A percentile compares a stretch with the other conserved stretches of the same genome.
These are phyloP conservation scores for Neosilurus mollespiculum DNA, from an alignment of 2,797 vertebrate genomes.

Conservation along the genomic window DNA sequence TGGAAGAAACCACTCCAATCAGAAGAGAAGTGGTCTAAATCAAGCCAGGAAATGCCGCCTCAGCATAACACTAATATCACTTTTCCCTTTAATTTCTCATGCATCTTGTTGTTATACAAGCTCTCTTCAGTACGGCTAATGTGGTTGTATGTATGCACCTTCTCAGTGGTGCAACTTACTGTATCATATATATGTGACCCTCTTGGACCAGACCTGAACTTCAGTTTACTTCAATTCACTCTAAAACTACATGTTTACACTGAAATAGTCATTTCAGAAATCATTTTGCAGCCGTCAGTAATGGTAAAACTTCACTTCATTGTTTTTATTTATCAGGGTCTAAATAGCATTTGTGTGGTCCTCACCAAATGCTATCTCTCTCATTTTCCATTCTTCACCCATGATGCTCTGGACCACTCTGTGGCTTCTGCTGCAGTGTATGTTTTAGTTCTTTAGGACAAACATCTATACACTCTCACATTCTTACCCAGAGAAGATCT, in stretches of 20 bases:
- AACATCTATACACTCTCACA: too few species aligned
- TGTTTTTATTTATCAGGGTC: not conserved
- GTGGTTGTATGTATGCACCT: not conserved
- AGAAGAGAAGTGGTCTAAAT: not conserved
- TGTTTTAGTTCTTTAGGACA: too few species aligned
- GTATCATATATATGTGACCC: not conserved
- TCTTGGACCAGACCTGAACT: not conserved
- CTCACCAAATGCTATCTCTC: too few species aligned
- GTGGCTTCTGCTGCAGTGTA: too few species aligned
- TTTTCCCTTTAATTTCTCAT: not conserved
- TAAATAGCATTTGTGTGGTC: not conserved
- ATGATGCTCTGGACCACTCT: too few species aligned
- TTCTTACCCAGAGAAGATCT: too few species aligned
- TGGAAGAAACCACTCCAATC: not conserved
- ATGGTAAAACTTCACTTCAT: not conserved
- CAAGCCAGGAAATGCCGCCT: not conserved
- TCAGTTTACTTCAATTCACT: not conserved
- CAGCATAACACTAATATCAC: not conserved
- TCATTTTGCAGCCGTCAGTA: not conserved
- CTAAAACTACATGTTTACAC: conserved; percentile 2
- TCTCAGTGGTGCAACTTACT: not conserved
- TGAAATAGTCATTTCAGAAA: conserved; percentile 3
- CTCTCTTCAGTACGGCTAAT: not conserved
- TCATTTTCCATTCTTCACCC: too few species aligned
- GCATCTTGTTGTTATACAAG: not conserved